A percentile compares a stretch with the other conserved stretches of the same genome.
phyloP scores from a whole-genome alignment of 2,113 vertebrate genomes.

The Eidolon helvum region DNA sequence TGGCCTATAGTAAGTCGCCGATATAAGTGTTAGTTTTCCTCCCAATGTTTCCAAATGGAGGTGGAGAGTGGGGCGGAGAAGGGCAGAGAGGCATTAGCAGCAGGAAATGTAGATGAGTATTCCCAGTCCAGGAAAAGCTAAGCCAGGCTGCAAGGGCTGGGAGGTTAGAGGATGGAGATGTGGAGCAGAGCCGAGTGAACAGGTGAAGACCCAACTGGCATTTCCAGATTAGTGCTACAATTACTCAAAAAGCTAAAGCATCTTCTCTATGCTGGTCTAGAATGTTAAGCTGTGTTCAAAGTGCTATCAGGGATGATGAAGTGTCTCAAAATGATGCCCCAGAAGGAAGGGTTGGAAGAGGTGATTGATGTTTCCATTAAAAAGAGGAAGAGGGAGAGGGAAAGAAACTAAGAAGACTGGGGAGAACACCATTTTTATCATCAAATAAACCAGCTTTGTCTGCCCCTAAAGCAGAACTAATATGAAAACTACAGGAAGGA shows the following conservation, averaged over 20 bases:
- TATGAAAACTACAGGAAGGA: neutral
- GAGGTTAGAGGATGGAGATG: neutral
- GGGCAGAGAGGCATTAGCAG: neutral
- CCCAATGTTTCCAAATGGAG: neutral
- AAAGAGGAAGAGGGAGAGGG: neutral
- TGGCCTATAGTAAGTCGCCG: neutral
- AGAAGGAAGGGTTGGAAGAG: neutral
- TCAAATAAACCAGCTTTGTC: neutral
- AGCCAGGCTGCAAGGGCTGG: neutral
- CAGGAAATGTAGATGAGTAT: neutral
- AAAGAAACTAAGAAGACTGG: neutral
- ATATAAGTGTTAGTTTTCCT: neutral
- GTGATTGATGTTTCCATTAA: neutral
- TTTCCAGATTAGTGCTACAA: neutral
- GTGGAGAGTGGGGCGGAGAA: neutral
- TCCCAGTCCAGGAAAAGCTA: neutral
- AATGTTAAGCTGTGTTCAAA: neutral
- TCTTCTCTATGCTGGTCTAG: neutral
- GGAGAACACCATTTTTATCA: neutral
- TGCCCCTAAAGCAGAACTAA: slow-evolving; percentile 2
- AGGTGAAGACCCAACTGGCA: neutral
- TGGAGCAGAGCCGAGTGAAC: neutral
- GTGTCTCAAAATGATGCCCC: neutral
- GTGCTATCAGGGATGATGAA: neutral
- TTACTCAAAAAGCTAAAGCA: neutral